phyloP scores from a whole-genome alignment of 1,140 invertebrate genomes.

The Cotesia glomerata region DNA sequence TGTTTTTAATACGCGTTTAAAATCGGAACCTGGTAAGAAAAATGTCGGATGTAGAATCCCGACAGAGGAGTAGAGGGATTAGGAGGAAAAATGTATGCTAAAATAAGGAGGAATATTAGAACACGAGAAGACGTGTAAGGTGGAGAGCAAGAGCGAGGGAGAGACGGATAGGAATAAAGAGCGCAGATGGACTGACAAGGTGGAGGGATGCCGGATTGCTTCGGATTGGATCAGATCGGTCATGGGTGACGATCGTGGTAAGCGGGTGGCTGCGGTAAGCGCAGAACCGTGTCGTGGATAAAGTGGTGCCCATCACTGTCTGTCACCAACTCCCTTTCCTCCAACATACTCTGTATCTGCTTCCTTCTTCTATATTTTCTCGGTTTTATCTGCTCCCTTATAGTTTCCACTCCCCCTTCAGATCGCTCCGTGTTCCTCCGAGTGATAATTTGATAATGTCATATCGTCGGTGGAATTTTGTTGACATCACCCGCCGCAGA shows the following conservation, averaged over 20 bases:
- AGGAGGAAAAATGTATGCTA: background rate
- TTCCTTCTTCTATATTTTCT: background rate
- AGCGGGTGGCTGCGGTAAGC: slow-evolving; percentile 57
- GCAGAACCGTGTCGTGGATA: slow-evolving; percentile 60
- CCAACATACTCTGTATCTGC: background rate
- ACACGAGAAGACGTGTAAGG: slow-evolving; percentile 2
- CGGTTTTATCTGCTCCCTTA: background rate
- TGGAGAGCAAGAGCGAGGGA: slow-evolving; percentile 1
- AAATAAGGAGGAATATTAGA: background rate
- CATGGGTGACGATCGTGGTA: slow-evolving; percentile 43
- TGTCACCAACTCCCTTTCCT: slow-evolving; percentile 46
- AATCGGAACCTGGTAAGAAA: too few relatives aligned
- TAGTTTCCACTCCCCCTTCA: background rate
- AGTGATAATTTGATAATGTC: too few relatives aligned
- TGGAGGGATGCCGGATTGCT: slow-evolving; percentile 37
- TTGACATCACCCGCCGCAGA: too few relatives aligned
- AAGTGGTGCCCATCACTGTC: slow-evolving; percentile 58
- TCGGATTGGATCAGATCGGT: slow-evolving; percentile 51
- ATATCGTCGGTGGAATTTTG: too few relatives aligned
- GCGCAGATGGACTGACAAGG: slow-evolving; percentile 34
- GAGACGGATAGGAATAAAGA: slow-evolving; percentile 1
- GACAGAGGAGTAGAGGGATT: background rate
- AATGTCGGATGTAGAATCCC: background rate
- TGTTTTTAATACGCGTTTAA: too few relatives aligned
- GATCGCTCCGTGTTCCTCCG: too few relatives aligned